These are phyloP conservation scores for Fragum whitleyi DNA, from an alignment of 2,888 invertebrate genomes.

Conservation along the genomic window DNA sequence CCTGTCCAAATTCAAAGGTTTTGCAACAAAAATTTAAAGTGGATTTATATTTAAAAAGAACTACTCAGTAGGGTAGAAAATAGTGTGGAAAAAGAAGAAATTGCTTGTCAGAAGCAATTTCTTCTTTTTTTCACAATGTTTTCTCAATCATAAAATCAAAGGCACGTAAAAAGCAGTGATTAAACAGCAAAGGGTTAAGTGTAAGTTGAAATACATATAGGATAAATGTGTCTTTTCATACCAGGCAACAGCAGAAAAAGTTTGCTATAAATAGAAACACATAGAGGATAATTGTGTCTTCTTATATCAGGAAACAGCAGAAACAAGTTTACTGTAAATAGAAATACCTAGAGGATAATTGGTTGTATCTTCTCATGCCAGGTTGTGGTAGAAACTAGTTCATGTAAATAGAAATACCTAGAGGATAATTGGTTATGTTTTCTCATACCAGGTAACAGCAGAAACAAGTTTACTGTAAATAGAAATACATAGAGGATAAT, in stretches of 20 bases:
- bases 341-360: too few species aligned
- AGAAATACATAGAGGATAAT: too few species aligned
- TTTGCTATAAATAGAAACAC: constrained; percentile 69
- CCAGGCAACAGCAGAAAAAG: constrained; percentile 83
- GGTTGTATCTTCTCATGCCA: constrained; percentile 83
- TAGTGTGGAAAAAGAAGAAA: too few species aligned
- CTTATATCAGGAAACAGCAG: constrained; percentile 83
- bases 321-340: constrained; percentile 79
- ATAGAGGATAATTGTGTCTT: constrained; percentile 78
- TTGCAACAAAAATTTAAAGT: too few species aligned
- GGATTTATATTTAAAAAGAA: too few species aligned
- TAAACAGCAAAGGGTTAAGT: too few species aligned
- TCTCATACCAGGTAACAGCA: constrained; percentile 83
- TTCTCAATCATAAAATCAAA: too few species aligned
- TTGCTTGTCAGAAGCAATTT: too few species aligned
- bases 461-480: constrained; percentile 79
- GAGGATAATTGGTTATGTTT: constrained; percentile 82
- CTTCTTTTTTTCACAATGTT: too few species aligned
- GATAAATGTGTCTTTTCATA: constrained; percentile 81
- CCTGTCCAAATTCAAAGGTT: too few species aligned
- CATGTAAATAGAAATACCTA: constrained; percentile 70
- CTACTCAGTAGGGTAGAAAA: too few species aligned
- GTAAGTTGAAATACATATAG: constrained; percentile 58
- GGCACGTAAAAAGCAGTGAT: too few species aligned
- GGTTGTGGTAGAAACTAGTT: constrained; percentile 80